phyloP scores from a whole-genome alignment of 2,113 vertebrate genomes.

The Emberiza fucata region DNA sequence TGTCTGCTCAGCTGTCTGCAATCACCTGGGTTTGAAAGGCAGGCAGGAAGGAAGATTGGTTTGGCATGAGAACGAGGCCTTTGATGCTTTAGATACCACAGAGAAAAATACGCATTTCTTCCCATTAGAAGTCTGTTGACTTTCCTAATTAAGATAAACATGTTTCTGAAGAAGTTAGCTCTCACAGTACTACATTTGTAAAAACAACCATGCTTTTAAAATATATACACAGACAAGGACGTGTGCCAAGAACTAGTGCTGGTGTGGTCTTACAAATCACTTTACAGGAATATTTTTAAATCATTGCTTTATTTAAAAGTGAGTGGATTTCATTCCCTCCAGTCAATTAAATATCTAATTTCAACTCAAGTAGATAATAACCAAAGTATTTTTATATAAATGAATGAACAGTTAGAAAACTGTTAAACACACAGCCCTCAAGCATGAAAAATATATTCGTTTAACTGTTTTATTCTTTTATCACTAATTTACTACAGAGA shows the following conservation, averaged over 20 bases:
- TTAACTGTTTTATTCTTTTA: constrained; percentile 72
- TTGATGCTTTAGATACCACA: constrained; percentile 80
- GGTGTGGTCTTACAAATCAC: constrained; percentile 78
- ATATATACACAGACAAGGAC: constrained; percentile 71
- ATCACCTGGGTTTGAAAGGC: constrained; percentile 83
- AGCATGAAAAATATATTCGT: constrained; percentile 69
- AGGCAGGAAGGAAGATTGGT: constrained; percentile 81
- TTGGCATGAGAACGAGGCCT: constrained; percentile 78
- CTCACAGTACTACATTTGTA: constrained; percentile 77
- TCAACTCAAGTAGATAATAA: constrained; percentile 75
- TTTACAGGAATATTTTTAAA: constrained; percentile 78
- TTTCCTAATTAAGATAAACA: constrained; percentile 89
- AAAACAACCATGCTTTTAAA: constrained; percentile 78
- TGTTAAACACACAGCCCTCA: constrained; percentile 69
- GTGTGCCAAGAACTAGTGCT: constrained; percentile 74
- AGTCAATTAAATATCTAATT: constrained; percentile 80
- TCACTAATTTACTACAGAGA: constrained; percentile 61
- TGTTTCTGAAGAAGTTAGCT: constrained; percentile 81
- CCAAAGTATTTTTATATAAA: constrained; percentile 72
- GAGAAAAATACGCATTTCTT: constrained; percentile 78
- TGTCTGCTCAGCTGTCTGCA: constrained; percentile 80
- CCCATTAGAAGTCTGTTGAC: constrained; percentile 83
- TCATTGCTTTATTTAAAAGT: constrained; percentile 71
- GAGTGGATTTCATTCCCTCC: constrained; percentile 71
- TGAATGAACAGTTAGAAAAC: constrained; percentile 71